These are phyloP conservation scores for Laticauda laticaudata DNA, from an alignment of 2,113 vertebrate species.

Conservation along the genomic window DNA sequence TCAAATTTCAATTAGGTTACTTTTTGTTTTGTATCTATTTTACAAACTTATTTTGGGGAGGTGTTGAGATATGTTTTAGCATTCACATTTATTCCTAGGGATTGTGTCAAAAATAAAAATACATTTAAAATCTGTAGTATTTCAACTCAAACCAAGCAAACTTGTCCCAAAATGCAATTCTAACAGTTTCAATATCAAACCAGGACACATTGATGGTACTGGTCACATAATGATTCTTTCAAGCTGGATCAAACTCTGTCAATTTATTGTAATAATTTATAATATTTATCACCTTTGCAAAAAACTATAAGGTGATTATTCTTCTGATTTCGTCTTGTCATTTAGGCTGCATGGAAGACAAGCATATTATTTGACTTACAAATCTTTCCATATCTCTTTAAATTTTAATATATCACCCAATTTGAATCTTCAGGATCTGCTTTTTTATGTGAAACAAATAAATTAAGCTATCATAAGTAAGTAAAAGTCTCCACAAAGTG, in stretches of 20 bases:
- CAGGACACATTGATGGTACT: neutral
- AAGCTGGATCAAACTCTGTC: neutral
- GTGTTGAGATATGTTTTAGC: neutral
- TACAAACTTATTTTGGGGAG: neutral
- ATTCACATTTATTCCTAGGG: neutral
- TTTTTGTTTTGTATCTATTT: neutral
- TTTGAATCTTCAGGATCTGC: neutral
- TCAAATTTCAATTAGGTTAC: neutral
- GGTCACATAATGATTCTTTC: neutral
- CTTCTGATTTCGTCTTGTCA: neutral
- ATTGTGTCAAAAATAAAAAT: neutral
- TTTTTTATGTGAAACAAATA: neutral
- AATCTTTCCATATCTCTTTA: neutral
- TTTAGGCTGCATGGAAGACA: neutral
- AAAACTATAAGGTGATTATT: neutral
- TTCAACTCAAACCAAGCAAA: neutral
- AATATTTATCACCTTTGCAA: neutral
- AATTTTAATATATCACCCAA: neutral
- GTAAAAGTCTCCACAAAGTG: neutral
- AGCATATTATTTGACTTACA: neutral
- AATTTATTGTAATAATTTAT: neutral
- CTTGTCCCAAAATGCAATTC: neutral
- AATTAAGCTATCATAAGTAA: neutral
- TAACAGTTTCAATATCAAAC: neutral
- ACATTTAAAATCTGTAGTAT: neutral